Conservation (phyloP, 2,113 vertebrate species). For the Arizona elegans region DNA sequence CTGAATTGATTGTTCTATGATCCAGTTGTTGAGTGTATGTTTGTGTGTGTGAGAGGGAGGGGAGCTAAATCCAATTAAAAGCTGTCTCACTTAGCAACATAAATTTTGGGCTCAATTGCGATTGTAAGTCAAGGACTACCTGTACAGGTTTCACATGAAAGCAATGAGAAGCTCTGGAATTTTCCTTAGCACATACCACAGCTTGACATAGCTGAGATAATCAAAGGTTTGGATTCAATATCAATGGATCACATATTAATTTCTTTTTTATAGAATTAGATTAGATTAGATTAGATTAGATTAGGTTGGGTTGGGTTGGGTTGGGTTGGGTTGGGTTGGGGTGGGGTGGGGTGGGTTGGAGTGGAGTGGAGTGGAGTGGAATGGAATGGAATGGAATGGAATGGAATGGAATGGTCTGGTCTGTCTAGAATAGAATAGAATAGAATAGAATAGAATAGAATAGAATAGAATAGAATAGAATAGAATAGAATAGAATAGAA, state of each 20-base stretch:
- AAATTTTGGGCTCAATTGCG: background rate
- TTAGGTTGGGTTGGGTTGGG: too few species aligned
- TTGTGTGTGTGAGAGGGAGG: background rate
- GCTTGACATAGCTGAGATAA: background rate
- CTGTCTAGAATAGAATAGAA: too few species aligned
- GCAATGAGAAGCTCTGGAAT: background rate
- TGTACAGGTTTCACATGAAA: background rate
- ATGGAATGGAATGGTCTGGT: too few species aligned
- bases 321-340: too few species aligned
- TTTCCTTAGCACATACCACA: background rate
- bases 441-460: too few species aligned
- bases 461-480: too few species aligned
- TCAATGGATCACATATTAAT: background rate
- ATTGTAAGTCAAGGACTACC: background rate
- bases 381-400: too few species aligned
- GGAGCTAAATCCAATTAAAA: background rate
- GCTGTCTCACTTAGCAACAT: background rate
- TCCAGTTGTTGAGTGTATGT: background rate
- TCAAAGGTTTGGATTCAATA: background rate
- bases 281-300: too few species aligned
- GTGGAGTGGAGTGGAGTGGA: too few species aligned
- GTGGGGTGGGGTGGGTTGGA: too few species aligned
- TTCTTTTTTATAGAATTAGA: background rate
- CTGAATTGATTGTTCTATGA: background rate
- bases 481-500: too few species aligned